Evolutionary conservation across 2,113 vertebrate species (phyloP), one percentile per base, ranked within the genome.

Genomic region (Cromileptes altivelis): DNA sequence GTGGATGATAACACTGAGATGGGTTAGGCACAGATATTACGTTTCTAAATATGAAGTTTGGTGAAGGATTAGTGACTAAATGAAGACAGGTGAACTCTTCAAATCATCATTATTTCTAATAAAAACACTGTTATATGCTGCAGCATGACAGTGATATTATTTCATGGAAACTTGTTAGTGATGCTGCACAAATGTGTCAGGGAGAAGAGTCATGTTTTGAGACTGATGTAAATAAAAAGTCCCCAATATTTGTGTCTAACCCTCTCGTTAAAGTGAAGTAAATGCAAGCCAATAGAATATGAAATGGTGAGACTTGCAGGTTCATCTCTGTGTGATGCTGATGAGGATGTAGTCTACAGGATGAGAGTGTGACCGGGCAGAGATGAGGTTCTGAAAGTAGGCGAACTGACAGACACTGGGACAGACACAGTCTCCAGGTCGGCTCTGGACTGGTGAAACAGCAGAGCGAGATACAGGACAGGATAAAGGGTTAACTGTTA

Each of bases 331-430:
- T 86, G 70, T 79, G 84, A 89, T 65, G 89, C 33, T 61, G 90
- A 91, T 89, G 91, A 75, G 53, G 78, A 88, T 89, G 89, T 18
- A 9, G 83, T 72, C 91, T 85, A 91, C 76, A 49, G 81, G 88
- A 89, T 93, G 91, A 89, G 77, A 50, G 74, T 75, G 80, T 82
- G 88, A 89, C 82, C 93, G 55, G 94, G 96, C 96, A 96, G 96
- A 96, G 97, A 97, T 96, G 96, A 98, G 97, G 97, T 95, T 97
- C 97, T 98, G 97, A 97, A 98, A 98, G 96, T 95, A 96, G 96
- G 96, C 96, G 93, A 91, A 95, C 95, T 95, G 94, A 94, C 85
- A 86, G 88, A 92, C 89, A 88, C 90, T 89, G 90, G 93, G 88
- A 93, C 91, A 84, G 42, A 95, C 94, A 93, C 94, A 91, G 89